Percentiles rank a stretch among this genome's conserved stretches.
These are phyloP conservation scores for Furnarius figulus DNA, from an alignment of 2,113 vertebrate genomes.

Conservation along the genomic window DNA sequence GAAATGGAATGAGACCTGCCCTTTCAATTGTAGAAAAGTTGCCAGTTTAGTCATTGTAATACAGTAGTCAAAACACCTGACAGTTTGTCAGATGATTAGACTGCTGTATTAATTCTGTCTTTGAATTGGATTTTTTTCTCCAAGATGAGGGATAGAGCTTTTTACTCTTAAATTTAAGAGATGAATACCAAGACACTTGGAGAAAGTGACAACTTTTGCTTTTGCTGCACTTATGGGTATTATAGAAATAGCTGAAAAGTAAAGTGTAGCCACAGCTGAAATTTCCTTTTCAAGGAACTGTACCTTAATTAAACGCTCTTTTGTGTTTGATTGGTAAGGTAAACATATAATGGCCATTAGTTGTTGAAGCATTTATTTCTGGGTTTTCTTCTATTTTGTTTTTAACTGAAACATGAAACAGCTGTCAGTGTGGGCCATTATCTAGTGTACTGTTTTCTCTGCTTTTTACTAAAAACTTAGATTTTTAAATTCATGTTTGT, in stretches of 20 bases:
- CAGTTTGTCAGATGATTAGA: not conserved
- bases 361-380: not conserved
- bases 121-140: not conserved
- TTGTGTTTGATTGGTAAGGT: not conserved
- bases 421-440: fast-evolving
- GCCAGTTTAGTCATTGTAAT: not conserved
- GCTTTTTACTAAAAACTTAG: not conserved
- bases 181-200: not conserved
- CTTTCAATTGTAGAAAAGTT: not conserved
- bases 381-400: not conserved
- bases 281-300: not conserved
- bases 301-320: not conserved
- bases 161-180: not conserved
- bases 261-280: not conserved
- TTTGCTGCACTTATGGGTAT: not conserved
- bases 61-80: not conserved
- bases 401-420: not conserved
- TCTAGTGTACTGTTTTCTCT: not conserved
- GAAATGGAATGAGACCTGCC: not conserved
- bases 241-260: not conserved
- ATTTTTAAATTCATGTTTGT: not conserved
- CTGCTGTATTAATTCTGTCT: not conserved
- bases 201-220: not conserved
- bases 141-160: not conserved
- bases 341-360: not conserved